Evolutionary conservation across 2,888 invertebrate species (phyloP), one percentile per base, ranked within the genome.

Genomic region (Lycophotia porphyrea): DNA sequence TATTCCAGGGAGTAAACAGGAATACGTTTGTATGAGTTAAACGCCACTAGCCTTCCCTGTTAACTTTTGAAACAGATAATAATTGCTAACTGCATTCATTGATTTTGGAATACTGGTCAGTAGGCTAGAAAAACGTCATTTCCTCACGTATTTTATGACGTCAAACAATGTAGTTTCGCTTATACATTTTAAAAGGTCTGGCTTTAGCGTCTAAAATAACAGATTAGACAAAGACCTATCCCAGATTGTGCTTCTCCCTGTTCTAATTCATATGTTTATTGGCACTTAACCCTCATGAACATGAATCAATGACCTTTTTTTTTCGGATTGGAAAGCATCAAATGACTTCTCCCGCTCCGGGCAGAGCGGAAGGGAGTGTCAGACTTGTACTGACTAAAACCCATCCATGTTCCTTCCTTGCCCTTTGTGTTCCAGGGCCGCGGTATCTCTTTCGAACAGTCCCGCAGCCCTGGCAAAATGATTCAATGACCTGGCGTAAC

Each of bases 281-380:
- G 74, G n/a, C 74, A 60, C 39, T 74, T 60, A 47, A 47, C 74
- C 60, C 47, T 60, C 39, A 31, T n/a, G 18, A 47, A n/a, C 21
- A 34, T 39, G 60, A 18, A 31, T 24, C 58, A 74, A 39, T 39
- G 60, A 74, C 60, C 74, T 60, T n/a, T n/a, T n/a, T n/a, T n/a
- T n/a, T n/a, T n/a, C n/a, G n/a, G n/a, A n/a, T n/a, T n/a, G n/a
- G n/a, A n/a, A n/a, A n/a, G n/a, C n/a, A n/a, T n/a, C n/a, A n/a
- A n/a, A n/a, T n/a, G n/a, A n/a, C n/a, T n/a, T n/a, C n/a, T n/a
- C n/a, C n/a, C n/a, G n/a, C n/a, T n/a, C n/a, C n/a, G n/a, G n/a
- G n/a, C n/a, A n/a, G n/a, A n/a, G n/a, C n/a, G n/a, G n/a, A n/a
- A n/a, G n/a, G n/a, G n/a, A n/a, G n/a, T n/a, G n/a, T n/a, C n/a